Percentiles rank a stretch among this genome's conserved stretches.
Evolutionary conservation across 2,113 vertebrate species (phyloP).

Genomic region (Tapirus terrestris): DNA sequence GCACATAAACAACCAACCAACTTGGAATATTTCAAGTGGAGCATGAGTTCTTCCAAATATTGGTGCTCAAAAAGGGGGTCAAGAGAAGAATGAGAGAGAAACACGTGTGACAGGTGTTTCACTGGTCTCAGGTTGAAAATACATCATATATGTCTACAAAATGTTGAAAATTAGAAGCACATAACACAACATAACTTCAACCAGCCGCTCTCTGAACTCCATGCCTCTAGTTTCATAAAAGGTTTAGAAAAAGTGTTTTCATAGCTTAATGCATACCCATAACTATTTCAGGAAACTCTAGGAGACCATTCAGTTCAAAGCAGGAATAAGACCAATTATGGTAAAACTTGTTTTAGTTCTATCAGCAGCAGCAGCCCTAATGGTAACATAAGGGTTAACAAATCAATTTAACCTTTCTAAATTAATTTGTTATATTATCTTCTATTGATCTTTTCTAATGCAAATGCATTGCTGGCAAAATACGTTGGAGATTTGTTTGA

Average conservation of each 20-base stretch:
- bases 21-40: background rate
- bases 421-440: slow-evolving; percentile 75
- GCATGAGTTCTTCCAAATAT: background rate
- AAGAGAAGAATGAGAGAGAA: background rate
- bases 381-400: slow-evolving; percentile 68
- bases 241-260: background rate
- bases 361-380: background rate
- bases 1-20: background rate
- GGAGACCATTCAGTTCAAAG: background rate
- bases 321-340: background rate
- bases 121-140: background rate
- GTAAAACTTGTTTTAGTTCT: slow-evolving; percentile 10
- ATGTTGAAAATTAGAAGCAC: background rate
- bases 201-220: background rate
- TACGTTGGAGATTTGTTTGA: slow-evolving; percentile 79
- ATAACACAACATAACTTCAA: background rate
- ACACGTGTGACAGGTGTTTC: background rate
- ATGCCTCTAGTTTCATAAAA: background rate
- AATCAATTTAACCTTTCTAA: slow-evolving; percentile 67
- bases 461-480: slow-evolving; percentile 79
- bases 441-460: slow-evolving; percentile 79
- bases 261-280: background rate
- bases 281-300: background rate
- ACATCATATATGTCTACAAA: background rate
- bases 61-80: background rate